phyloP scores from a whole-genome alignment of 1,140 invertebrate genomes.

The Metopolophium dirhodum region DNA sequence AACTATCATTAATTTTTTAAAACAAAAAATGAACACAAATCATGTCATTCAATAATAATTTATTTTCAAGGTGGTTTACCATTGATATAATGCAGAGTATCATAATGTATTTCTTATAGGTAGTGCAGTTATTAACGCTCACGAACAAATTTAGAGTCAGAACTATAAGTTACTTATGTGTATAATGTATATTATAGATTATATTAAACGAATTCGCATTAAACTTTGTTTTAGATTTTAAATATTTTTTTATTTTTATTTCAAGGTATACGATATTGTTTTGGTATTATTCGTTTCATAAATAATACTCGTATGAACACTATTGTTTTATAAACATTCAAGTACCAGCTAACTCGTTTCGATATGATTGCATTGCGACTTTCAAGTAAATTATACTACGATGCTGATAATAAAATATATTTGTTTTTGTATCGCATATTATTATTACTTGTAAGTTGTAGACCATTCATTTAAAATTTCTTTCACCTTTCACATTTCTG shows the following conservation, averaged over 20 bases:
- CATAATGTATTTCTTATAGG: background rate
- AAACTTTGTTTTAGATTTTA: background rate
- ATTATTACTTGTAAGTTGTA: conserved; percentile 30
- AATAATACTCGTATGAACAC: background rate
- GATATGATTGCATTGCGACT: background rate
- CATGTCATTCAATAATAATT: conserved; percentile 9
- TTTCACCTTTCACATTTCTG: conserved; percentile 55
- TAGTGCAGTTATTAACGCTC: background rate
- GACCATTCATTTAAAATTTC: conserved; percentile 36
- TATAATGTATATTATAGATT: background rate
- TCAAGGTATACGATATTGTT: background rate
- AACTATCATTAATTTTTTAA: background rate
- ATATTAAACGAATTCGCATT: background rate
- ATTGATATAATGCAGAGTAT: background rate
- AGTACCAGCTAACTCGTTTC: background rate
- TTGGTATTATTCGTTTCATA: background rate
- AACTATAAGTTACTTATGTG: background rate
- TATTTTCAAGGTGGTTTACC: conserved; percentile 1
- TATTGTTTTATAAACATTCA: background rate
- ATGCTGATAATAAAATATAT: background rate
- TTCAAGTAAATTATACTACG: background rate
- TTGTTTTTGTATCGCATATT: conserved; percentile 5
- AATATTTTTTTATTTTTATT: background rate
- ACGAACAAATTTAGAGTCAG: background rate
- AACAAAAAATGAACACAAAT: background rate